phyloP scores from a whole-genome alignment of 2,888 invertebrate species.

The Drosophila affinis region DNA sequence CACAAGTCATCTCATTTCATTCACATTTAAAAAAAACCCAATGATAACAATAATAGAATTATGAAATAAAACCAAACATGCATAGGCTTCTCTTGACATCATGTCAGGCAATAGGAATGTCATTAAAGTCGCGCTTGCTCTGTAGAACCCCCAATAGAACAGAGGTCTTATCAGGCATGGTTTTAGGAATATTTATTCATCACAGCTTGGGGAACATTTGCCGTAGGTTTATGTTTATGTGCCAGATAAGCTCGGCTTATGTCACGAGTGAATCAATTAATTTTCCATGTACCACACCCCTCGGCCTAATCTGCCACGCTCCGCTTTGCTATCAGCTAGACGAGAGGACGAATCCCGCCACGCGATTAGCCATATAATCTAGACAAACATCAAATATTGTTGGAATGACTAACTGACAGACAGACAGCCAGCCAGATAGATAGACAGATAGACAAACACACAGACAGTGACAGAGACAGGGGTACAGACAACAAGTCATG shows the following conservation, averaged over 20 bases:
- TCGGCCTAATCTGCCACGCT: neutral
- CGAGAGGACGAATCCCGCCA: slow-evolving; percentile 27
- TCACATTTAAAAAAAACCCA: neutral
- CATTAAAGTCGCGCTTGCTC: neutral
- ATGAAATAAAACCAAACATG: neutral
- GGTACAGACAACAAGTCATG: slow-evolving; percentile 25
- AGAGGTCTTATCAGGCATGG: slow-evolving; percentile 6
- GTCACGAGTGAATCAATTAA: slow-evolving; percentile 51
- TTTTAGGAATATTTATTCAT: slow-evolving; percentile 9
- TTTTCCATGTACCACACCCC: slow-evolving; percentile 32
- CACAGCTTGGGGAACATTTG: neutral
- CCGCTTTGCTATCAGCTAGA: slow-evolving; percentile 40
- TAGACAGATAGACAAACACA: neutral
- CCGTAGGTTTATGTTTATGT: slow-evolving; percentile 2
- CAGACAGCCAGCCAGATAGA: slow-evolving; percentile 5
- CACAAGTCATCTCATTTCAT: neutral
- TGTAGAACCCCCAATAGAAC: neutral
- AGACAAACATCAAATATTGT: slow-evolving; percentile 18
- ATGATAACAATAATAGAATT: neutral
- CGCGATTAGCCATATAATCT: slow-evolving; percentile 26
- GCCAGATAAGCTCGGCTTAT: slow-evolving; percentile 52
- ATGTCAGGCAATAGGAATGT: neutral
- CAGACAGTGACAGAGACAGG: neutral
- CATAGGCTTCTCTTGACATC: neutral
- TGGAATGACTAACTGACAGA: slow-evolving; percentile 18